These are phyloP conservation scores for Dryobotodes eremita DNA, from an alignment of 2,888 invertebrate genomes.

Conservation along the genomic window DNA sequence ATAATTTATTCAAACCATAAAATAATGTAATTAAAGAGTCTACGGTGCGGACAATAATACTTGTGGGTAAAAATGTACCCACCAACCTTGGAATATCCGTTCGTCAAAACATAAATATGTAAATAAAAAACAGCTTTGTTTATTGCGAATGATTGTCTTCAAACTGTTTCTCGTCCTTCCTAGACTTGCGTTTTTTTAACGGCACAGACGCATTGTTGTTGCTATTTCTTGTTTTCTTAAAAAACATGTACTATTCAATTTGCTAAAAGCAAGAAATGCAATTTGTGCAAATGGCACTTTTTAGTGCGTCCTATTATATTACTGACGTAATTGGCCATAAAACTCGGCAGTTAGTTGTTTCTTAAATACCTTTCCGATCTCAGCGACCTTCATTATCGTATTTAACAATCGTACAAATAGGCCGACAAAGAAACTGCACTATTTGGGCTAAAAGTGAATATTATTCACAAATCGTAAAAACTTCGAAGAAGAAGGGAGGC, in stretches of 20 bases:
- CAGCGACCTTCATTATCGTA: conserved; percentile 69
- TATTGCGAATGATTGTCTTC: conserved; percentile 58
- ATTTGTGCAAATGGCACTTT: conserved; percentile 86
- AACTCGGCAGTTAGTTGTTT: conserved; percentile 75
- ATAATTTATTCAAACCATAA: conserved; percentile 26
- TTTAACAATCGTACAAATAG: conserved; percentile 72
- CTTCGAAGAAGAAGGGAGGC: conserved; percentile 48
- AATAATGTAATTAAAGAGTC: conserved; percentile 2
- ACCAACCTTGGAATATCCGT: conserved; percentile 44
- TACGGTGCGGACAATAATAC: conserved; percentile 14
- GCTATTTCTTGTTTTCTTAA: conserved; percentile 61
- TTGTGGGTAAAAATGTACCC: conserved; percentile 32
- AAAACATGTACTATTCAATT: conserved; percentile 71
- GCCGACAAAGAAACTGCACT: conserved; percentile 80
- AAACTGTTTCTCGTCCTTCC: conserved; percentile 69
- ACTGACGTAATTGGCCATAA: conserved; percentile 78
- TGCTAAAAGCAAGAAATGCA: conserved; percentile 77
- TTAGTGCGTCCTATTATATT: conserved; percentile 77
- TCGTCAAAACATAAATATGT: conserved; percentile 48
- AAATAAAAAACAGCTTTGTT: conserved; percentile 61
- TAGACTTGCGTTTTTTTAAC: conserved; percentile 78
- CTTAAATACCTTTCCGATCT: conserved; percentile 70
- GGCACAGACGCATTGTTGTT: conserved; percentile 61
- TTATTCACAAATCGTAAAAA: conserved; percentile 68
- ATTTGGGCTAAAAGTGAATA: conserved; percentile 79